Percentiles rank a stretch among this genome's conserved stretches.
These are phyloP conservation scores for Heteromurus nitidus DNA, from an alignment of 2,888 invertebrate genomes.

Conservation along the genomic window DNA sequence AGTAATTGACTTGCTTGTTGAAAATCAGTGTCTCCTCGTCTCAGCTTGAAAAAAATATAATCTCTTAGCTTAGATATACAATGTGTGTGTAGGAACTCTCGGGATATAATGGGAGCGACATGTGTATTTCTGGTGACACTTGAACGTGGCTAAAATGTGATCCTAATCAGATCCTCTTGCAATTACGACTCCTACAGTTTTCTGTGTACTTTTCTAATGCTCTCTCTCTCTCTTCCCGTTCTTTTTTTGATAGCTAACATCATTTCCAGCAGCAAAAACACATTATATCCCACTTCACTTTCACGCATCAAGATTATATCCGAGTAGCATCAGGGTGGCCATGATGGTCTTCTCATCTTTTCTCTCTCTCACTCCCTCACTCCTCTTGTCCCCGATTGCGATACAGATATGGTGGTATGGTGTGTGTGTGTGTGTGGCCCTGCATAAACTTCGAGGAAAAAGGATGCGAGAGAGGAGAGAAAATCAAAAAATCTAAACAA, in stretches of 20 bases:
- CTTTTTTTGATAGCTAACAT: slow-evolving; percentile 14
- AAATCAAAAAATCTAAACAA: slow-evolving; percentile 19
- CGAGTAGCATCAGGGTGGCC: slow-evolving; percentile 9
- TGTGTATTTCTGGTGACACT: slow-evolving; percentile 12
- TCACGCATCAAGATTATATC: slow-evolving; percentile 21
- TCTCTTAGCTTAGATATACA: too few species aligned
- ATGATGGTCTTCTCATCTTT: not conserved
- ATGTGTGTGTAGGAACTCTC: too few species aligned
- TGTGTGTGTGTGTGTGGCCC: not conserved
- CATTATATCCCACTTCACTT: not conserved
- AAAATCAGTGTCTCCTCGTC: too few species aligned
- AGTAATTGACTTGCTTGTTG: slow-evolving; percentile 9
- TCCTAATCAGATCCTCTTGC: slow-evolving; percentile 21
- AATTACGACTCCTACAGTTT: slow-evolving; percentile 16
- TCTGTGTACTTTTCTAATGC: not conserved
- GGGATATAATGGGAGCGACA: too few species aligned
- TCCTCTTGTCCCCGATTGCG: not conserved
- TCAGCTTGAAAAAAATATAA: too few species aligned
- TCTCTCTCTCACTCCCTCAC: too few species aligned
- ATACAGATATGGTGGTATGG: not conserved
- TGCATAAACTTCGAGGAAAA: not conserved
- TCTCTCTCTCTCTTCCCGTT: not conserved
- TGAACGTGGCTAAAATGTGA: slow-evolving; percentile 30
- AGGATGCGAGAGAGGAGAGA: not conserved
- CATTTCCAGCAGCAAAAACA: not conserved